Evolutionary conservation across 2,888 invertebrate species (phyloP).

Genomic region (Euplagia quadripunctaria): DNA sequence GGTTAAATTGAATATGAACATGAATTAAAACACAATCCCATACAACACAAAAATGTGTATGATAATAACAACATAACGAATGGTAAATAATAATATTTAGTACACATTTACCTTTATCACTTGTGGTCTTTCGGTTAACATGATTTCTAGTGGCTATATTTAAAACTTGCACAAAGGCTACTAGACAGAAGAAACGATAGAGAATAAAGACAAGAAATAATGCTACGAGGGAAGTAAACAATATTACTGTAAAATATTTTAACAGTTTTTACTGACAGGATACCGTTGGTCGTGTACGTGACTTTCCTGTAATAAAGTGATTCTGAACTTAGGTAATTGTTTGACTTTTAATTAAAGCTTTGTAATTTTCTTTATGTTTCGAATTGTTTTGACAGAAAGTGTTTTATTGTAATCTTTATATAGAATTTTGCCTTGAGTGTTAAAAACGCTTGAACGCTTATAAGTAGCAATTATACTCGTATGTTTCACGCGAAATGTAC

Average conservation of each 20-base stretch:
- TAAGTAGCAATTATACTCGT: neutral
- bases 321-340: conserved; percentile 13
- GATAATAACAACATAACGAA: too few species aligned
- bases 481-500: too few species aligned
- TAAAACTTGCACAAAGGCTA: neutral
- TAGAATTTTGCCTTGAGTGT: neutral
- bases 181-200: neutral
- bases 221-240: neutral
- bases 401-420: conserved; percentile 9
- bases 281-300: conserved; percentile 6
- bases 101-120: too few species aligned
- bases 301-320: conserved; percentile 7
- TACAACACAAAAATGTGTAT: too few species aligned
- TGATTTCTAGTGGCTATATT: neutral
- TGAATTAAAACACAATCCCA: too few species aligned
- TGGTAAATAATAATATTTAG: too few species aligned
- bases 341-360: conserved; percentile 18
- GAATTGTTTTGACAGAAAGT: conserved; percentile 9
- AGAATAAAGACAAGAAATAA: neutral
- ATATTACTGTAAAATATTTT: neutral
- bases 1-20: neutral
- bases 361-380: conserved; percentile 15
- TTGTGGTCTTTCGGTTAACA: too few species aligned
- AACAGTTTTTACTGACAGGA: neutral
- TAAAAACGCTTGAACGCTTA: neutral